Evolutionary conservation across 2,113 vertebrate species (phyloP).

Genomic region (Pimephales promelas): DNA sequence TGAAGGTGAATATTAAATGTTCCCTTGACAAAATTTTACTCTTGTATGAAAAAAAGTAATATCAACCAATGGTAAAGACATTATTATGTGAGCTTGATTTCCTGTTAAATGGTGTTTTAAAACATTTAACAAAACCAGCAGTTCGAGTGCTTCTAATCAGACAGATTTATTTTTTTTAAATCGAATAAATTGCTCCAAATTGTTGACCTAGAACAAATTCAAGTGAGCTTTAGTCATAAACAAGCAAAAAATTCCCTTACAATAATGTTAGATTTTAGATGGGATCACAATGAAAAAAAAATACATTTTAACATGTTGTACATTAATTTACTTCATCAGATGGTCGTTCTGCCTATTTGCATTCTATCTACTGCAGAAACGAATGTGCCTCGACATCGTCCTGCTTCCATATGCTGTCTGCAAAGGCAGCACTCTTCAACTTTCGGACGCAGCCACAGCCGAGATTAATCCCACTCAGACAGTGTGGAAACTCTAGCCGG

Average conservation of each 20-base stretch:
- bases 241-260: not conserved
- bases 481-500: conserved; percentile 30
- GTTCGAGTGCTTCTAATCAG: not conserved
- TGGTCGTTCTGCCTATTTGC: not conserved
- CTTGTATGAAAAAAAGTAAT: not conserved
- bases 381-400: not conserved
- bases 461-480: conserved; percentile 30
- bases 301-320: no score
- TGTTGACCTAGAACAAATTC: not conserved
- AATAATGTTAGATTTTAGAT: not conserved
- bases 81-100: not conserved
- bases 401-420: conserved; percentile 2
- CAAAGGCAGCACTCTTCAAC: not conserved
- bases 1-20: not conserved
- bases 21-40: not conserved
- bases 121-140: not conserved
- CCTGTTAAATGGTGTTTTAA: not conserved
- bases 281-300: not conserved
- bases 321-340: not conserved
- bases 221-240: not conserved
- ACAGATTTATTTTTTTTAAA: not conserved
- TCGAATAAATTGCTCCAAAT: not conserved
- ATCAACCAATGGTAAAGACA: not conserved
- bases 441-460: not conserved
- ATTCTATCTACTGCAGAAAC: not conserved